Percentiles rank a stretch among this genome's conserved stretches.
phyloP scores from a whole-genome alignment of 2,113 vertebrate species.

The Tupaia tana region DNA sequence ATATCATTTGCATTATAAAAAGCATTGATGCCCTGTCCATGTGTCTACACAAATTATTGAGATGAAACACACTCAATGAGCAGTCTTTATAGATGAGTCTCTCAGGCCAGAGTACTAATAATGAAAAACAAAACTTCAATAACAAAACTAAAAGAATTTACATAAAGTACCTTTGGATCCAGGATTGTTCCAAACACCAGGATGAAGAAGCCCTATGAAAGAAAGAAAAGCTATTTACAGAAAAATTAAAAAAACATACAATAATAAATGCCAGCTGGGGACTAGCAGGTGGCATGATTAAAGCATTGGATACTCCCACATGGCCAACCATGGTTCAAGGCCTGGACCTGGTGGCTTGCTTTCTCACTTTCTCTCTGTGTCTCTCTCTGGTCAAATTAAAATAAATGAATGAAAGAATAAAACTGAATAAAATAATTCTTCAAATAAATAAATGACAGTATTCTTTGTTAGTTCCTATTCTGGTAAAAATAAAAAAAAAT shows the following conservation, averaged over 20 bases:
- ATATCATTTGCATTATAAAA: background rate
- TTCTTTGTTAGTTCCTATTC: background rate
- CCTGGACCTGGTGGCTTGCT: no score
- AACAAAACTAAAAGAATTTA: background rate
- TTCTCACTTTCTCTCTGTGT: no score
- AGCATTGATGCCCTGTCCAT: background rate
- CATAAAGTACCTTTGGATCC: conserved; percentile 86
- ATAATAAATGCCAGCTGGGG: no score
- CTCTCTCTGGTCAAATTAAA: no score
- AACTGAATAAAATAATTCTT: no score
- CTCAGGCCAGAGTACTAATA: background rate
- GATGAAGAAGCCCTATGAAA: conserved; percentile 87
- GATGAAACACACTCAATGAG: background rate
- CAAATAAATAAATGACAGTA: background rate
- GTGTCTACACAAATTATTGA: background rate
- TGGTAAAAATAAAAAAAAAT: background rate
- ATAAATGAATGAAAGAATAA: no score
- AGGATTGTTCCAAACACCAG: conserved; percentile 87
- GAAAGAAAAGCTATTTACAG: background rate
- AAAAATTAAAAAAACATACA: background rate
- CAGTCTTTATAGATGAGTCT: background rate
- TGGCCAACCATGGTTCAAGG: no score
- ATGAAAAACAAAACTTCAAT: background rate
- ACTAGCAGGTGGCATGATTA: no score
- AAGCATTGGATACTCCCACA: no score